Evolutionary conservation across 2,113 vertebrate genomes (phyloP), one percentile per base, ranked within the genome.

Genomic region (Pachyramphus minor): DNA sequence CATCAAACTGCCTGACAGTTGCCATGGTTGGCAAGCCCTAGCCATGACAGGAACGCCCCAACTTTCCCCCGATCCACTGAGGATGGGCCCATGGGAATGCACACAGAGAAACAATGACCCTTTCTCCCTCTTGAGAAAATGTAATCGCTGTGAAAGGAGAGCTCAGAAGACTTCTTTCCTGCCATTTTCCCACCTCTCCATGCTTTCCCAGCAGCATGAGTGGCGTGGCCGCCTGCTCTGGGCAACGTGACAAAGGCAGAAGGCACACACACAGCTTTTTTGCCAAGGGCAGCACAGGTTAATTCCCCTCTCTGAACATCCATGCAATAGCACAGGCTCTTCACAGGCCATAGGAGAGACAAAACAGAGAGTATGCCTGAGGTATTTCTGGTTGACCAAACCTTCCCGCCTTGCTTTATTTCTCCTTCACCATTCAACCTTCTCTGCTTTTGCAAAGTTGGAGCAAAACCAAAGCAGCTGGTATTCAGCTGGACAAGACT

Each of bases 381-480:
- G 75, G 75, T 45, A 23, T 44, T 85, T 90, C 78, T 85, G 79
- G 55, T 28, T 90, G 85, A 77, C 55, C 76, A 93, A 56, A 28
- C 64, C 60, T 77, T 92, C 45, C 60, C 89, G 91, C 45, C 20
- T 73, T 76, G 67, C 41, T 92, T 80, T 84, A 66, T 59, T 96
- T 92, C 74, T 83, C 79, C 72, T 81, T 83, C 92, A 86, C 86
- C 79, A 78, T 81, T 45, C 86, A 83, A 53, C n/a, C 39, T 42
- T 62, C 37, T 35, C 72, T 69, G 67, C 9, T 85, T 88, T 39
- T 56, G 49, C 33, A 47, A 93, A 94, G 72, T 6, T 90, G 83
- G 81, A 89, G 56, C 73, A 89, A 71, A 91, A 91, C 44, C 73
- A 87, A 31, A 30, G 64, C 93, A 96, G 95, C 77, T 84, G 91